Percentiles rank a stretch among this genome's conserved stretches.
Evolutionary conservation across 2,888 invertebrate species (phyloP).

Genomic region (Icerya purchasi): DNA sequence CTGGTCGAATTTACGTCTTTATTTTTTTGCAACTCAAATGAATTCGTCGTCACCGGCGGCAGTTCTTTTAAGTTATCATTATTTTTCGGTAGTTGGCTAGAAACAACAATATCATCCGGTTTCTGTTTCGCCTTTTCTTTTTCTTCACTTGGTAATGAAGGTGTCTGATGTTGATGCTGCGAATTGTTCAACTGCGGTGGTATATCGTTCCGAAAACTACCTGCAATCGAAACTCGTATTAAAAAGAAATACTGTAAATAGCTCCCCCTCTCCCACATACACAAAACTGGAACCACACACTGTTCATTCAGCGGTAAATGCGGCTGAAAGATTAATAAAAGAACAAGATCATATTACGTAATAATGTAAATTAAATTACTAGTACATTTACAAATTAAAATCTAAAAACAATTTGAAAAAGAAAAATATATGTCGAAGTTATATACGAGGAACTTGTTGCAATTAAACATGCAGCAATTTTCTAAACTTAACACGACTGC

Average conservation of each 20-base stretch:
- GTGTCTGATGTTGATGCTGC: not conserved
- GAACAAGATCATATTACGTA: not conserved
- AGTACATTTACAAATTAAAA: not conserved
- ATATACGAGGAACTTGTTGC: no score
- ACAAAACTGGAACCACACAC: not conserved
- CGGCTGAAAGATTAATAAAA: not conserved
- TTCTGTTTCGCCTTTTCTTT: not conserved
- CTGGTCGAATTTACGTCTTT: not conserved
- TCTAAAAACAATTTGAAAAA: no score
- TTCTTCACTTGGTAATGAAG: not conserved
- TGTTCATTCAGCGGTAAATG: not conserved
- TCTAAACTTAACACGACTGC: no score
- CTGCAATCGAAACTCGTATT: no score
- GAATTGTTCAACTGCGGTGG: constrained; percentile 5
- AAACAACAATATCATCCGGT: not conserved
- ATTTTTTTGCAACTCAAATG: not conserved
- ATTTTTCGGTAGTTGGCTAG: not conserved
- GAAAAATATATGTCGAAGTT: no score
- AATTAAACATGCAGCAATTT: no score
- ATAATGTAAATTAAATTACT: not conserved
- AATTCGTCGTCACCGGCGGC: not conserved
- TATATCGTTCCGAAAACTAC: no score
- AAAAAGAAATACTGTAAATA: not conserved
- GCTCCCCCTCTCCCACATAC: not conserved
- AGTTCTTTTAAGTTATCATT: not conserved